Evolutionary conservation across 2,888 invertebrate species (phyloP).

Genomic region (Sisyra terminalis): DNA sequence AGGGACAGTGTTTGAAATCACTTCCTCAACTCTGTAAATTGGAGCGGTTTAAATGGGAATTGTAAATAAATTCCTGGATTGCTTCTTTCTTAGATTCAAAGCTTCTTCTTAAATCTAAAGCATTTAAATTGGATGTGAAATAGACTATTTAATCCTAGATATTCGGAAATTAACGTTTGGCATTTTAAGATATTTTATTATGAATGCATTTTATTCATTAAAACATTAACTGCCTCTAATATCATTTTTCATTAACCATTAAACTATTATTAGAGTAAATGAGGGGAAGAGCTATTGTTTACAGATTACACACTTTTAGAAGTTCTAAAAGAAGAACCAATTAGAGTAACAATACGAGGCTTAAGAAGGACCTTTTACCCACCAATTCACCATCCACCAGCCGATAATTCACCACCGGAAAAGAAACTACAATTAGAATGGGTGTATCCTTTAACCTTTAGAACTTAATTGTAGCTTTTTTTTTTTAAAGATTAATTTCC

Average conservation of each 20-base stretch:
- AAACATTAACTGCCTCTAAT: neutral
- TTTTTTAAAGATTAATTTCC: conserved; percentile 16
- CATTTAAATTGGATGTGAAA: no score
- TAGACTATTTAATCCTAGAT: no score
- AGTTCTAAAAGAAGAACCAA: conserved; percentile 72
- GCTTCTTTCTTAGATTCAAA: no score
- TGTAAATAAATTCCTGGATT: no score
- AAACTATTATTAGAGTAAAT: conserved; percentile 1
- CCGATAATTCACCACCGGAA: conserved; percentile 74
- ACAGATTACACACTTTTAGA: conserved; percentile 71
- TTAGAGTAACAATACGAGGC: conserved; percentile 68
- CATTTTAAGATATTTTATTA: no score
- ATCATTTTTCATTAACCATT: no score
- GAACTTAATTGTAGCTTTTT: neutral
- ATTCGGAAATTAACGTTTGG: no score
- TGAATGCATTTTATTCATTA: no score
- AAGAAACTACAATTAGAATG: conserved; percentile 81
- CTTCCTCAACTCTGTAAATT: no score
- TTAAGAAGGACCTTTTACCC: conserved; percentile 73
- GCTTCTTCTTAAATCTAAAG: no score
- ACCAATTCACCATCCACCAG: conserved; percentile 67
- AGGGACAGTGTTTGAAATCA: no score
- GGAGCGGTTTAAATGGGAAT: no score
- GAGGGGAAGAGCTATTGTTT: conserved; percentile 7
- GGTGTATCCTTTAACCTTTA: conserved; percentile 56